Percentiles rank a stretch among this genome's conserved stretches.
Conservation (phyloP, 2,113 vertebrate species). For the Saccopteryx leptura region DNA sequence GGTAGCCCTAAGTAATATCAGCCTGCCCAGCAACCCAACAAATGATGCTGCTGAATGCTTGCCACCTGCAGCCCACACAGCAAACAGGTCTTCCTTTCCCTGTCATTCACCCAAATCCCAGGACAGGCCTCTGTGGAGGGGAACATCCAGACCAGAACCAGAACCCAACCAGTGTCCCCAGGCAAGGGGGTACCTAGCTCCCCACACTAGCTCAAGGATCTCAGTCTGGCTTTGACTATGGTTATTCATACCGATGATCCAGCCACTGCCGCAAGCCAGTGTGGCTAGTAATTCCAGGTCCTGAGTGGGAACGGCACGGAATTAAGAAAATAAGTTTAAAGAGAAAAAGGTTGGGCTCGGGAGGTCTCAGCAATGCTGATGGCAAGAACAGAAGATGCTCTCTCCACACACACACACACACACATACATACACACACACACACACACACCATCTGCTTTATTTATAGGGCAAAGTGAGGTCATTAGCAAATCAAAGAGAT, state of each 20-base stretch:
- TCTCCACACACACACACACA: no score
- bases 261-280: background rate
- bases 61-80: background rate
- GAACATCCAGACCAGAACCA: background rate
- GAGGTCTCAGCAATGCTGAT: no score
- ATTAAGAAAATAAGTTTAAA: no score
- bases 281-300: no score
- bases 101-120: slow-evolving; percentile 12
- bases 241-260: background rate
- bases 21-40: background rate
- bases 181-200: background rate
- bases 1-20: background rate
- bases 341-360: no score
- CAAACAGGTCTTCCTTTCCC: background rate
- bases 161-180: background rate
- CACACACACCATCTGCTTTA: no score
- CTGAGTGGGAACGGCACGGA: no score
- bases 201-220: background rate
- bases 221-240: background rate
- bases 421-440: no score
- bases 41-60: slow-evolving; percentile 14
- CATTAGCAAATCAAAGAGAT: no score
- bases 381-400: no score
- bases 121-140: background rate
- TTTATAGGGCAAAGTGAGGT: no score